Evolutionary conservation across 2,113 vertebrate genomes (phyloP), one percentile per base, ranked within the genome.

Genomic region (Phyllostomus discolor): DNA sequence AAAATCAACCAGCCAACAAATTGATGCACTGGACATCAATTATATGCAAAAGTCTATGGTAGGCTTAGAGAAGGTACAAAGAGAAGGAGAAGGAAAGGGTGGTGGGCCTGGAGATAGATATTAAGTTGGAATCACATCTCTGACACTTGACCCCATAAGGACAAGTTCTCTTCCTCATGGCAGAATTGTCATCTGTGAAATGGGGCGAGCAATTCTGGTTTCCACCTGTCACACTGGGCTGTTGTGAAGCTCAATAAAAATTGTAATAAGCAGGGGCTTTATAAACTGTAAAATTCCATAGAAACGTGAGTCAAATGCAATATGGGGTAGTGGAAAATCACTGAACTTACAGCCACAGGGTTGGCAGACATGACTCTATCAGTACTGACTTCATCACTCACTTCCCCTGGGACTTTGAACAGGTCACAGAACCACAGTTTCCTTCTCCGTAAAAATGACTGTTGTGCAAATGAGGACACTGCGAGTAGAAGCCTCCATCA

Each of bases 221-320:
- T 70, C 28, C 35, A 26, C 41, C 48, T 50, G 19, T 64, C 22
- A 83, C 62, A 14, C 5, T 43, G 73, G 35, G 22, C 78, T 78
- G 28, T 17, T 82, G 54, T 83, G 35, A 95, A 48, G 8, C 35
- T 73, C 69, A 20, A 14, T 62, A 83, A 83, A 91, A 95, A 20
- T 26, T 26, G 46, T 26, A 84, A 86, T 16, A 57, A 76, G 19
- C 54, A n/a, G 26, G 73, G 64, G 15, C 43, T 90, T 95, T 94
- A 66, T 33, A 46, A 73, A 80, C 75, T 87, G 69, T 94, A 96
- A 95, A 94, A 91, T 97, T 95, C 96, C 86, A 80, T 28, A 75
- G 38, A 91, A 83, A n/a, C 38, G 2, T 89, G 64, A 97, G 90
- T 97, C 82, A 33, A 64, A 90, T 70, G 35, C 35, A 93, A 75